Evolutionary conservation across 1,140 invertebrate genomes (phyloP).

Genomic region (Platorchestia sp.): DNA sequence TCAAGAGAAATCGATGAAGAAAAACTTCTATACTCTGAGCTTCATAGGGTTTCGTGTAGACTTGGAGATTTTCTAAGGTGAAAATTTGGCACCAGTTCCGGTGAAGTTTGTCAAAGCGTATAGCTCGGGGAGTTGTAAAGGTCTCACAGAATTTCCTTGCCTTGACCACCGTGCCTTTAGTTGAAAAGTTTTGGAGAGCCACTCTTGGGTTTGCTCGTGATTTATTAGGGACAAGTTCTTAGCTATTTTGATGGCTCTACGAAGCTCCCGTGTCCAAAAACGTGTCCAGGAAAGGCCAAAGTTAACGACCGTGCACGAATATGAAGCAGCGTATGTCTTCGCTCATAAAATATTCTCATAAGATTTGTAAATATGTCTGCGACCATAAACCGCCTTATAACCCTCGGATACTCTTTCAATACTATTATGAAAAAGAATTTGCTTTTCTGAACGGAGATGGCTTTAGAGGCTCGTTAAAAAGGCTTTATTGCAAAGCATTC

Average conservation of each 20-base stretch:
- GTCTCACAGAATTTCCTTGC: conserved; percentile 21
- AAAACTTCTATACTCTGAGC: background rate
- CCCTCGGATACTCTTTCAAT: conserved; percentile 44
- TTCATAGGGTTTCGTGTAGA: background rate
- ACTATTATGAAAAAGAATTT: background rate
- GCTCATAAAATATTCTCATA: conserved; percentile 52
- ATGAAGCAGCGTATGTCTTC: conserved; percentile 14
- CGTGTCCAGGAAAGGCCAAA: conserved; percentile 25
- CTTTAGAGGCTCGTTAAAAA: conserved; percentile 37
- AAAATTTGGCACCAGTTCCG: background rate
- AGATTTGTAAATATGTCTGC: conserved; percentile 47
- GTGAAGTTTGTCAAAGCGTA: conserved; percentile 1
- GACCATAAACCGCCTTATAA: conserved; percentile 43
- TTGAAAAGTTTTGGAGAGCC: conserved; percentile 53
- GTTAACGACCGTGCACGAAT: conserved; percentile 46
- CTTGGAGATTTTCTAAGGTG: background rate
- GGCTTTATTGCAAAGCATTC: background rate
- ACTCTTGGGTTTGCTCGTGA: conserved; percentile 47
- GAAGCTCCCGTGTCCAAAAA: conserved; percentile 42
- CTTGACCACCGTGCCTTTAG: conserved; percentile 46
- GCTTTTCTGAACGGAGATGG: background rate
- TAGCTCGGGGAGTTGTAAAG: background rate
- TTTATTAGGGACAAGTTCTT: conserved; percentile 17
- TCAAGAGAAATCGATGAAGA: background rate
- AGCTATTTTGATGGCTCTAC: background rate